Percentiles rank a stretch among this genome's conserved stretches.
Evolutionary conservation across 2,113 vertebrate genomes (phyloP).

Genomic region (Crotalus tigris): DNA sequence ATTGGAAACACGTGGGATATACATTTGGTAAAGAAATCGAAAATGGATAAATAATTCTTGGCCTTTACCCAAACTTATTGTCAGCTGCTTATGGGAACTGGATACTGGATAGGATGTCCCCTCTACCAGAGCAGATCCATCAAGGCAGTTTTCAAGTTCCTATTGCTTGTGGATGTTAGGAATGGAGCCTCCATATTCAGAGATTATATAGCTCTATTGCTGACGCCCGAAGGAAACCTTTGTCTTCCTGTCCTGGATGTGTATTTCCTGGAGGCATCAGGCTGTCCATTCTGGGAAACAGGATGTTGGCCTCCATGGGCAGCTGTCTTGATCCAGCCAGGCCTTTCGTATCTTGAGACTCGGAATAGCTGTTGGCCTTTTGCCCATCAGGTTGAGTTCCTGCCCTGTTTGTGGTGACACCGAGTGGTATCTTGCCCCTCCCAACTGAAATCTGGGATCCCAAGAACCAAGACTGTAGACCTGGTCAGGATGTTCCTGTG

Average conservation of each 20-base stretch:
- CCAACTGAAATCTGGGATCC: not conserved
- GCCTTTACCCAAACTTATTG: not conserved
- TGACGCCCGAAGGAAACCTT: not conserved
- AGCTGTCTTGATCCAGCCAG: not conserved
- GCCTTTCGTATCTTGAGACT: not conserved
- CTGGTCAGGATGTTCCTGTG: not conserved
- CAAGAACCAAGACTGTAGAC: not conserved
- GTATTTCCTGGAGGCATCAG: not conserved
- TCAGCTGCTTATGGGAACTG: not conserved
- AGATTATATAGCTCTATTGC: not conserved
- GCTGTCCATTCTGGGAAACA: not conserved
- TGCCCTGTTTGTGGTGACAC: not conserved
- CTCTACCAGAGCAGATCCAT: not conserved
- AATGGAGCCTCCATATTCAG: not conserved
- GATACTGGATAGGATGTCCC: not conserved
- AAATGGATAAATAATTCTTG: not conserved
- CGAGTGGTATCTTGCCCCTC: not conserved
- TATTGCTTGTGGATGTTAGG: not conserved
- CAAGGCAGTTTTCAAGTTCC: not conserved
- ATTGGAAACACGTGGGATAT: not conserved
- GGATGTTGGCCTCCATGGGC: not conserved
- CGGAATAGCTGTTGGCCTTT: not conserved
- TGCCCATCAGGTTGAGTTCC: not conserved
- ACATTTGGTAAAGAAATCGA: too few relatives aligned
- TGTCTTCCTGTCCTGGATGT: not conserved